Evolutionary conservation across 1,140 invertebrate species (phyloP), one percentile per base, ranked within the genome.

Genomic region (Pygmarrhopalites habei): DNA sequence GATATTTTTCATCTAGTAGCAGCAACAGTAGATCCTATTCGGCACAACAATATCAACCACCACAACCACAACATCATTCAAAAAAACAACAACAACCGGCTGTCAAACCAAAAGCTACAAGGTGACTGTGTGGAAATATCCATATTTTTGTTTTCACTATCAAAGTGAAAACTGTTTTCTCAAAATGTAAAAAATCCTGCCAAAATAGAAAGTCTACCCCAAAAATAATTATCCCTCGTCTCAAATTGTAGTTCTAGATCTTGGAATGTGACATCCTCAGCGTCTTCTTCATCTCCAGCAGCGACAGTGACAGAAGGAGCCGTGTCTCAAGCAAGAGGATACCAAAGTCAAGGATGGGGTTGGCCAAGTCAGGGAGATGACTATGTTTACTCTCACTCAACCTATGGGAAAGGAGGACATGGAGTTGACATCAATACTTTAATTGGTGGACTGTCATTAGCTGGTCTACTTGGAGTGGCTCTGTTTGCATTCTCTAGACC

Each of bases 171-270:
- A 39, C 7, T 39, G 7, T 39, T 39, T 39, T 39, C 35, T 39
- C 7, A 39, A 39, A 7, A n/a, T n/a, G n/a, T n/a, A n/a, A n/a
- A n/a, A n/a, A n/a, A n/a, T n/a, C n/a, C n/a, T n/a, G n/a, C n/a
- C n/a, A n/a, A n/a, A n/a, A n/a, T n/a, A n/a, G n/a, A n/a, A n/a
- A n/a, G n/a, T n/a, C n/a, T n/a, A n/a, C n/a, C n/a, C n/a, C n/a
- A n/a, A n/a, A n/a, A n/a, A n/a, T n/a, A n/a, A n/a, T n/a, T n/a
- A n/a, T n/a, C n/a, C n/a, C n/a, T n/a, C n/a, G n/a, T n/a, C n/a
- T n/a, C n/a, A n/a, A n/a, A n/a, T n/a, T 46, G 10, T 46, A 46
- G 44, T 21, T 46, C 44, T 14, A 46, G 44, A 46, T 46, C 44
- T 17, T 46, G 4, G 7, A 46, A 17, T n/a, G n/a, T n/a, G 10